Percentiles rank a stretch among this genome's conserved stretches.
These are phyloP conservation scores for Toxonevra muliebris DNA, from an alignment of 2,888 invertebrate species.

Conservation along the genomic window DNA sequence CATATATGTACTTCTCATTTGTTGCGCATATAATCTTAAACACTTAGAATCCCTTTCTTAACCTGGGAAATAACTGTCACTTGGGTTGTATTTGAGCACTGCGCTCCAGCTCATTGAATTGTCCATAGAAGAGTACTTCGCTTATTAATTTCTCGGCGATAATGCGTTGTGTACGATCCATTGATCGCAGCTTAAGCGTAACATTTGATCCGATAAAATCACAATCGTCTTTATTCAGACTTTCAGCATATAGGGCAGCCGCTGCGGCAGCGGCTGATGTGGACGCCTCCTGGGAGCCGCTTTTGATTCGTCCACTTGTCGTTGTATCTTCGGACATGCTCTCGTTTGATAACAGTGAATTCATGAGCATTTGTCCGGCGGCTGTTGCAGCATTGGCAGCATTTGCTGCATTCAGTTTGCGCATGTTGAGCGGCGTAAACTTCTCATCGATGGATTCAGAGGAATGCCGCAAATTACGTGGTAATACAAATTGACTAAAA, in stretches of 20 bases:
- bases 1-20: too few species aligned
- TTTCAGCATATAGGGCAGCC: conserved; percentile 56
- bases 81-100: conserved; percentile 61
- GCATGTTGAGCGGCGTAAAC: conserved; percentile 56
- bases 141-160: conserved; percentile 63
- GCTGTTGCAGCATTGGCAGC: conserved; percentile 40
- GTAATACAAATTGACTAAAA: conserved; percentile 56
- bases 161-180: conserved; percentile 63
- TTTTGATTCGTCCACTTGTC: conserved; percentile 45
- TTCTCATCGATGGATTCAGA: conserved; percentile 48
- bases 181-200: conserved; percentile 58
- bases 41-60: conserved; percentile 24
- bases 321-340: conserved; percentile 55
- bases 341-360: conserved; percentile 51
- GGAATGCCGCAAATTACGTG: conserved; percentile 48
- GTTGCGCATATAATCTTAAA: neutral
- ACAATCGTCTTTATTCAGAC: conserved; percentile 57
- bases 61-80: conserved; percentile 51
- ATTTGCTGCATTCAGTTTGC: conserved; percentile 47
- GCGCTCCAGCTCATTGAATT: conserved; percentile 62
- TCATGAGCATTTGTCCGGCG: conserved; percentile 58
- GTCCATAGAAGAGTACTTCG: conserved; percentile 62
- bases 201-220: conserved; percentile 62
- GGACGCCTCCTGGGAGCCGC: conserved; percentile 49
- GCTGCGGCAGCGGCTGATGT: conserved; percentile 53